Base-by-base conservation (phyloP, 2,888 invertebrate species). In the Galerucella calmariensis region DNA sequence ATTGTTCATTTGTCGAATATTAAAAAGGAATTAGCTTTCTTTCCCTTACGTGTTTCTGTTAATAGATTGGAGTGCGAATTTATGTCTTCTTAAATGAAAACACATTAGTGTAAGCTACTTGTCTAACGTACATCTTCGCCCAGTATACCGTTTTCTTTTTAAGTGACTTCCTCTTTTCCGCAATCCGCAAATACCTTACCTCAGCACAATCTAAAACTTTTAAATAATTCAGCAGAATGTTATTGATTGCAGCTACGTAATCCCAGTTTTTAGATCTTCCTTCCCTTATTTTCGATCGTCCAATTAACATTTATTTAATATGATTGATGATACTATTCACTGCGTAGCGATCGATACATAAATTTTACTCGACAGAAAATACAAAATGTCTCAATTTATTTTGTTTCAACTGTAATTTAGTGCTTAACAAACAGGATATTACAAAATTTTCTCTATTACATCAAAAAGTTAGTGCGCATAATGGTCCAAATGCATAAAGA, bases 181-280 rank as follows among this genome's bases (percentile, higher is more conserved):
- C 53, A 53, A 53, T 16, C 53, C 53, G 16, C 53, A 53, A 53
- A 53, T 53, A 53, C 53, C 16, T 53, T 53, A 16, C 53, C 16
- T 53, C 53, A 53, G 53, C 53, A 53, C 53, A 53, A 53, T 53
- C 53, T 53, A 9, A 48, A 53, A 53, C 53, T 53, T 53, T 16
- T 53, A 53, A 53, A 53, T 53, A 53, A 53, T 53, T 53, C 53
- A 53, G 53, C 53, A 53, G 53, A 53, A 53, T 53, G n/a, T 16
- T 53, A 53, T 53, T 53, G 53, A 53, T 53, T 53, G 53, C 53
- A 53, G 53, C 53, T 53, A 53, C 16, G n/a, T 53, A 53, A 6
- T 53, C 53, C 53, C 53, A 53, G 53, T 53, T 53, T 53, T 53
- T 9, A 16, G 6, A 14, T n/a, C 14, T 53, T n/a, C 53, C 14